These are phyloP conservation scores for Gulo gulo DNA, from an alignment of 2,113 vertebrate species.

Conservation along the genomic window DNA sequence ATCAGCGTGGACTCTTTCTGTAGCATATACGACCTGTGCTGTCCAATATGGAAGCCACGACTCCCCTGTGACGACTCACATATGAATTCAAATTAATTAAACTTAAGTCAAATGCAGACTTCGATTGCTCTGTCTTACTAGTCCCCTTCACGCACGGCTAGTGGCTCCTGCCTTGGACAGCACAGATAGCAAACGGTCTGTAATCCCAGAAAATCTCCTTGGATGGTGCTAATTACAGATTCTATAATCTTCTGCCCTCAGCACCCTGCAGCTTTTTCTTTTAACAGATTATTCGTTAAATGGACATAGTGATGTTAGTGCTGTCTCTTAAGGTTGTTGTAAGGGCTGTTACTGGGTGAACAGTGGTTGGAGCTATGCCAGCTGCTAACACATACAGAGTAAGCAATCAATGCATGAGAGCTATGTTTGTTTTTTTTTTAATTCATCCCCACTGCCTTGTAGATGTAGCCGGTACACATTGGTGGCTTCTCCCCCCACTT, in stretches of 20 bases:
- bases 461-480: neutral
- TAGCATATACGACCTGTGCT: neutral
- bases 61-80: neutral
- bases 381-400: neutral
- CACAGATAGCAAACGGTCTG: neutral
- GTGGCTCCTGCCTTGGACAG: neutral
- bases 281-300: slow-evolving; percentile 14
- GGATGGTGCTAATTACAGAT: neutral
- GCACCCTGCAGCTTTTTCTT: neutral
- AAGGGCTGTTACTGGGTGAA: neutral
- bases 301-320: neutral
- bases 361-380: neutral
- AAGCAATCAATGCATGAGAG: neutral
- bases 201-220: neutral
- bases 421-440: neutral
- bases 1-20: neutral
- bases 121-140: neutral
- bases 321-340: neutral
- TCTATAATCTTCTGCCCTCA: neutral
- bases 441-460: neutral
- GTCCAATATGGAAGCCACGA: neutral
- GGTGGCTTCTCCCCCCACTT: neutral
- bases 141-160: neutral
- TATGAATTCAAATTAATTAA: slow-evolving; percentile 7
- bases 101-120: neutral